Evolutionary conservation across 2,797 vertebrate species (phyloP).

Genomic region (Poecilia wingei): DNA sequence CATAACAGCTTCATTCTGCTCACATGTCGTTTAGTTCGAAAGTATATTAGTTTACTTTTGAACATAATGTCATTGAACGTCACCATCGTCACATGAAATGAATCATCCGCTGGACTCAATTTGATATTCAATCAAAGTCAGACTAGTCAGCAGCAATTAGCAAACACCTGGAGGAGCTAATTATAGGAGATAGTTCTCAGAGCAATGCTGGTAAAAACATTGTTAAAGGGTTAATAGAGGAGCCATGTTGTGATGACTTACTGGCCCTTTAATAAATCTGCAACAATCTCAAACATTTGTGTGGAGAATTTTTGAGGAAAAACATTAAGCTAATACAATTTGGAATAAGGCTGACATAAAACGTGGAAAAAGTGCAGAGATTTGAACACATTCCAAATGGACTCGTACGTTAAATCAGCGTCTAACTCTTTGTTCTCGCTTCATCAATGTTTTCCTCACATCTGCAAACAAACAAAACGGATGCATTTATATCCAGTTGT

Average conservation of each 20-base stretch:
- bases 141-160: too few species aligned
- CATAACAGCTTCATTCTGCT: neutral
- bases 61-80: neutral
- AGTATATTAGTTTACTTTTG: neutral
- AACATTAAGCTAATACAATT: neutral
- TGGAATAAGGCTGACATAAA: neutral
- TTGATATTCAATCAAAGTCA: neutral
- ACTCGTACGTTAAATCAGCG: constrained; percentile 38
- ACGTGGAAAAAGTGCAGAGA: neutral
- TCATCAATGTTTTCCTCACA: neutral
- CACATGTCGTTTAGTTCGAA: neutral
- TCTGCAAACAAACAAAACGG: neutral
- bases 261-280: neutral
- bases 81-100: neutral
- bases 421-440: constrained; percentile 36
- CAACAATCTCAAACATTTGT: neutral
- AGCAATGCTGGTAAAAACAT: too few species aligned
- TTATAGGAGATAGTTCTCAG: too few species aligned
- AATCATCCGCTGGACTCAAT: neutral
- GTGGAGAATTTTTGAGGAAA: neutral
- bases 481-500: neutral
- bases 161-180: too few species aligned
- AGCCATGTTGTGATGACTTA: too few species aligned
- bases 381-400: neutral
- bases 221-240: too few species aligned